Evolutionary conservation across 2,113 vertebrate genomes (phyloP).

Genomic region (Ia io): DNA sequence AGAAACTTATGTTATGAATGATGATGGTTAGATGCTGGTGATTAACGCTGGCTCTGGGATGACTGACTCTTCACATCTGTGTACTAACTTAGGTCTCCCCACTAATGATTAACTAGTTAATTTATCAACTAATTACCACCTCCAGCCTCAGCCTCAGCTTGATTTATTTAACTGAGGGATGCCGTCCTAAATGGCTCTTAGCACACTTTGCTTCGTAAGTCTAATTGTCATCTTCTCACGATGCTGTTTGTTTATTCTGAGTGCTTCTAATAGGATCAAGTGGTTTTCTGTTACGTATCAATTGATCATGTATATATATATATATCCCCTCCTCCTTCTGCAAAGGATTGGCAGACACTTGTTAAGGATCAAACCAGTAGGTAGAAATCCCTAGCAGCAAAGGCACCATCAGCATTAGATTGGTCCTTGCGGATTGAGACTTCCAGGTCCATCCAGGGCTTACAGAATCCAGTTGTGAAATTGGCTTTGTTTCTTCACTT

Average conservation of each 20-base stretch:
- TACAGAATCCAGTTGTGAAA: neutral
- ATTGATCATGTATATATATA: fast-evolving
- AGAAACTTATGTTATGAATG: neutral
- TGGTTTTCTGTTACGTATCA: neutral
- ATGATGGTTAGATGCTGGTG: neutral
- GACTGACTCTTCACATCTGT: neutral
- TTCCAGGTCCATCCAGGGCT: neutral
- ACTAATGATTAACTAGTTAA: neutral
- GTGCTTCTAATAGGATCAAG: too few relatives aligned
- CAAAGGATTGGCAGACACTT: neutral
- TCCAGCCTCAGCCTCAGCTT: neutral
- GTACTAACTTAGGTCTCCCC: neutral
- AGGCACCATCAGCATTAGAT: fast-evolving
- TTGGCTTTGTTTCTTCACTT: neutral
- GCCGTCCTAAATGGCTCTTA: neutral
- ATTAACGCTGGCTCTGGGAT: neutral
- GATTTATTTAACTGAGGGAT: neutral
- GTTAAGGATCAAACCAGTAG: neutral
- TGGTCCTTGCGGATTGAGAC: neutral
- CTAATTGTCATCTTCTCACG: neutral
- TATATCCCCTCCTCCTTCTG: neutral
- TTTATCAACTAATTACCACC: neutral
- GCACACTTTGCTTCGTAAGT: neutral
- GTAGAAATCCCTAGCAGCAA: neutral
- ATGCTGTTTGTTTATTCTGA: neutral